phyloP scores from a whole-genome alignment of 2,113 vertebrate species.

The Cnemophilus loriae region DNA sequence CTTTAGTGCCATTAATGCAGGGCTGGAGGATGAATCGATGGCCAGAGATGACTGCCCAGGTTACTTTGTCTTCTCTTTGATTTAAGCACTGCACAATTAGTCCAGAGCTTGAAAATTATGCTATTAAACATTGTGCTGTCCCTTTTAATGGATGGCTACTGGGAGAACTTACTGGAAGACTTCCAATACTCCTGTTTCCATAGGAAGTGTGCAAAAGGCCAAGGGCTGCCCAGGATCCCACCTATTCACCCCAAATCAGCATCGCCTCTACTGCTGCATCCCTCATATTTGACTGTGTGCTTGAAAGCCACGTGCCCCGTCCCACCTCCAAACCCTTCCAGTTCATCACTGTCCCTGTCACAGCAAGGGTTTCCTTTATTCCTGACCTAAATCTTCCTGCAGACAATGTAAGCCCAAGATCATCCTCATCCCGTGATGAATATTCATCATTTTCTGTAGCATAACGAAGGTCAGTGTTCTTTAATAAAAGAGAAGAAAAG shows the following conservation, averaged over 20 bases:
- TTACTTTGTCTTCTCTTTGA: background rate
- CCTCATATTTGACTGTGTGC: background rate
- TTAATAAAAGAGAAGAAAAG: background rate
- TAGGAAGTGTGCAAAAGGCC: background rate
- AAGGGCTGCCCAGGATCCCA: background rate
- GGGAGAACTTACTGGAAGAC: background rate
- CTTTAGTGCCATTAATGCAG: background rate
- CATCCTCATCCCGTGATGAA: background rate
- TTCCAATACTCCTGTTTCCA: background rate
- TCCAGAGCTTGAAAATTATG: background rate
- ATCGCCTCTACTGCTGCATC: background rate
- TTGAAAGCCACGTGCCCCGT: background rate
- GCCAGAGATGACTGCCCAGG: background rate
- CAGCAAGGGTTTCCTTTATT: background rate
- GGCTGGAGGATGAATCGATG: background rate
- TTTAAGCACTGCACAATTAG: conserved; percentile 17
- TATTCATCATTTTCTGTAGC: conserved; percentile 25
- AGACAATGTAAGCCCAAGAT: background rate
- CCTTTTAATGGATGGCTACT: background rate
- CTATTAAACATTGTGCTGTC: background rate
- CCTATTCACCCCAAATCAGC: background rate
- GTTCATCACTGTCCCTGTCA: background rate
- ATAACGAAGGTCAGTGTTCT: background rate
- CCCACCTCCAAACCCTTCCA: background rate
- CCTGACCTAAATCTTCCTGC: conserved; percentile 12